Conservation (phyloP, 2,113 vertebrate species). For the Rostratula benghalensis region DNA sequence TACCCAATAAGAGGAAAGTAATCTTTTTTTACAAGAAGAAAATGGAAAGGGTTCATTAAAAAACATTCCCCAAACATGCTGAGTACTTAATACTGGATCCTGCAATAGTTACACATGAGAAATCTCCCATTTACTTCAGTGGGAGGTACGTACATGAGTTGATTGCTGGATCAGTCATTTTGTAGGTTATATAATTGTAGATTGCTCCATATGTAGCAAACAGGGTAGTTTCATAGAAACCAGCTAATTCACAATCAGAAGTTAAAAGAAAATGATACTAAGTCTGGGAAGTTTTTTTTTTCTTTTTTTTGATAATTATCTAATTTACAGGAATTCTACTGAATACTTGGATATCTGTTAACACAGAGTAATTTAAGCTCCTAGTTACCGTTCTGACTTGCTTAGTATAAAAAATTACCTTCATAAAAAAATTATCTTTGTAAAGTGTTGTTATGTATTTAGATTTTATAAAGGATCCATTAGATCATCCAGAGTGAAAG, state of each 20-base stretch:
- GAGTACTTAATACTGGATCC: conserved; percentile 30
- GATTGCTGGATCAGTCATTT: neutral
- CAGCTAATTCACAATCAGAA: conserved; percentile 73
- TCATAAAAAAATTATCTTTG: neutral
- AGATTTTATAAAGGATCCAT: neutral
- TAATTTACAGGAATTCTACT: neutral
- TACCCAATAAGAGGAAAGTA: neutral
- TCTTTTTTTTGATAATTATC: rapidly evolving
- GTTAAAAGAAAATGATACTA: neutral
- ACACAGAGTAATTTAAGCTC: neutral
- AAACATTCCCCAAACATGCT: neutral
- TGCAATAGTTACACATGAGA: neutral
- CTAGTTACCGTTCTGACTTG: neutral
- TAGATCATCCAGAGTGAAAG: neutral
- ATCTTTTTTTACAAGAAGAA: neutral
- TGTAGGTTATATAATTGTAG: neutral
- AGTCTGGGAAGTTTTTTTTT: neutral
- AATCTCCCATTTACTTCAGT: neutral
- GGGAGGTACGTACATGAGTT: neutral
- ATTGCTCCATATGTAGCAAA: conserved; percentile 80
- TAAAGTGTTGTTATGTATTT: neutral
- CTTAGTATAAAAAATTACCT: neutral
- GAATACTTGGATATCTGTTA: neutral
- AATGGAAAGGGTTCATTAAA: neutral
- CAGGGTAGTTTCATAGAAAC: conserved; percentile 92